Evolutionary conservation across 2,888 invertebrate species (phyloP), one percentile per base, ranked within the genome.

Genomic region (Mantis religiosa): DNA sequence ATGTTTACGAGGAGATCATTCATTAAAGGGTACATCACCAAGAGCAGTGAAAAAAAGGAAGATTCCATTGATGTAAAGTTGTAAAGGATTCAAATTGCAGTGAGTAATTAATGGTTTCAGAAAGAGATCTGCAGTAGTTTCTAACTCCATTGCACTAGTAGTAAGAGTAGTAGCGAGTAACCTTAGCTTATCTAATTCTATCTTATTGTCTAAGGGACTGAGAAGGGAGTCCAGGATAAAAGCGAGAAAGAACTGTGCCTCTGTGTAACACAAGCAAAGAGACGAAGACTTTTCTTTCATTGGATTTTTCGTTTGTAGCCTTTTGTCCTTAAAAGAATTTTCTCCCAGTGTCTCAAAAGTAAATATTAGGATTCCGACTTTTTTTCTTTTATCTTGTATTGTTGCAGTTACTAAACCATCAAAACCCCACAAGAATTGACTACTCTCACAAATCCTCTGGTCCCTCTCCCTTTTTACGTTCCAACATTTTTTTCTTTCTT

Each of bases 241-340:
- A 34, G 27, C 41, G 30, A 85, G 47, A 28, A 82, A 82, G 81
- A 88, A 88, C 41, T n/a, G 28, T 84, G 30, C 84, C 84, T 30
- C 84, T 88, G 85, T 88, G 84, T 85, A 81, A 84, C 87, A 87
- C 87, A 87, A 87, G 87, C 82, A 82, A n/a, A 34, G 82, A 81
- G 84, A 84, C 25, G 28, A 85, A 47, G 28, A n/a, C 27, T 82
- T 88, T 82, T 88, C 84, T 88, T 88, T 84, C 84, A 81, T 88
- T 88, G 84, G 71, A 84, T 88, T 88, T 84, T 84, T 84, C 82
- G 30, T 88, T 83, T 84, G 85, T 85, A 85, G 88, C 34, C 88
- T 84, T 88, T 88, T 88, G 88, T 88, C 84, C 85, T 88, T 88
- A 88, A 88, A 88, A 82, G 88, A 88, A 88, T 88, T 85, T 85